Evolutionary conservation across 2,113 vertebrate species (phyloP), one percentile per base, ranked within the genome.

Genomic region (Herpailurus yagouaroundi): DNA sequence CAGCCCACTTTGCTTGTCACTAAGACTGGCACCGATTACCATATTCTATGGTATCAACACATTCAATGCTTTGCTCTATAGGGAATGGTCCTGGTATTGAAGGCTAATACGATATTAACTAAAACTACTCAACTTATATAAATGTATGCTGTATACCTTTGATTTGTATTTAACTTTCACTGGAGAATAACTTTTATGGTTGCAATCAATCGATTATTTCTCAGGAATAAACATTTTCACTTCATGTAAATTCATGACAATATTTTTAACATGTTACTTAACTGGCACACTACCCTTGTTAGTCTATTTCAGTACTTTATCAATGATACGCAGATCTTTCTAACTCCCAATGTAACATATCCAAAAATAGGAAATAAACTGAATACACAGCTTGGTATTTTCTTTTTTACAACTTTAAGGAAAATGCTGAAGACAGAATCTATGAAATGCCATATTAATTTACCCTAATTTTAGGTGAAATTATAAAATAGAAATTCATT

Each of bases 401-500:
- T 79, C 13, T 57, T 86, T 79, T 90, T 79, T 13, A 92, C 18
- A 96, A 92, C 14, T 96, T 92, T 89, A 96, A 97, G 86, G 52
- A 95, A 97, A 98, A 91, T 87, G 48, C 19, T 85, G 25, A 92
- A 91, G 90, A 90, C 3, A 89, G 31, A 97, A 83, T 94, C 63
- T 96, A 96, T 77, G 83, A 97, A 97, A 97, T 96, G 23, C 14
- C 66, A 66, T 95, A 87, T 85, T 93, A 60, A 66, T 66, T 94
- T 97, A 95, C 83, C 95, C 93, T 94, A 86, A 88, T 92, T 87
- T 94, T 88, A 92, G 60, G 7, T 84, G 80, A 96, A 97, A 97
- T 94, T 96, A 97, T 97, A 95, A 98, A 97, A 96, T 89, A 96
- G 92, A 96, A 97, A 97, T 91, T 96, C 82, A 96, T 83, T 93